These are phyloP conservation scores for Thinocorus orbignyianus DNA, from an alignment of 2,113 vertebrate species.

Conservation along the genomic window DNA sequence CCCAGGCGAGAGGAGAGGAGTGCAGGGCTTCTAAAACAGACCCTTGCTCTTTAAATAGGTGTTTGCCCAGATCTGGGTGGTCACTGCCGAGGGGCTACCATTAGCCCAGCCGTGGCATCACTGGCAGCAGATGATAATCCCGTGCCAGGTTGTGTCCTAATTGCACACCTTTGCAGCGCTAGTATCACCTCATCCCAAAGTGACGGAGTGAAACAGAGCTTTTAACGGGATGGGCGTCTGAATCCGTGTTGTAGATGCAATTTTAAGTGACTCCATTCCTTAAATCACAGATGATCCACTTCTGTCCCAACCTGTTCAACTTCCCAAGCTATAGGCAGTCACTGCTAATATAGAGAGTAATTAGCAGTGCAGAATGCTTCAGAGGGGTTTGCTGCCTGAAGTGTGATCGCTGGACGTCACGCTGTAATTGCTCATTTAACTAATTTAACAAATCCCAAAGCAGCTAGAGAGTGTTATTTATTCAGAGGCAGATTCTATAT, in stretches of 20 bases:
- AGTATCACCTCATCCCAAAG: neutral
- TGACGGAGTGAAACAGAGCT: neutral
- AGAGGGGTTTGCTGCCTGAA: neutral
- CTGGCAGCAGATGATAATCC: conserved; percentile 33
- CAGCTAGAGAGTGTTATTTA: conserved; percentile 6
- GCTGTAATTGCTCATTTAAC: conserved; percentile 29
- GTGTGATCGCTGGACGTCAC: neutral
- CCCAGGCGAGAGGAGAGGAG: too few relatives aligned
- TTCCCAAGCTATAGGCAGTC: neutral
- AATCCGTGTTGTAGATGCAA: fast-evolving
- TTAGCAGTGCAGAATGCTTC: neutral
- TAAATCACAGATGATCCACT: conserved; percentile 5
- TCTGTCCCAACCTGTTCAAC: neutral
- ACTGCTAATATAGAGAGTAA: neutral
- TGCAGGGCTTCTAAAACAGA: conserved; percentile 68
- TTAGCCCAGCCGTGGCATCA: neutral
- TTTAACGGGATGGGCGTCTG: neutral
- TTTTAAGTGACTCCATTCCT: neutral
- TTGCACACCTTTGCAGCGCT: neutral
- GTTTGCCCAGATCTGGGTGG: neutral
- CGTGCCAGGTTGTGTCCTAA: neutral
- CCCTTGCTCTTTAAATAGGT: neutral
- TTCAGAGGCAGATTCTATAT: conserved; percentile 12
- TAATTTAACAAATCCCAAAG: conserved; percentile 32
- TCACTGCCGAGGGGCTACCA: neutral